Base-by-base conservation (phyloP, 2,888 invertebrate species). In the Dermolepida albohirtum region DNA sequence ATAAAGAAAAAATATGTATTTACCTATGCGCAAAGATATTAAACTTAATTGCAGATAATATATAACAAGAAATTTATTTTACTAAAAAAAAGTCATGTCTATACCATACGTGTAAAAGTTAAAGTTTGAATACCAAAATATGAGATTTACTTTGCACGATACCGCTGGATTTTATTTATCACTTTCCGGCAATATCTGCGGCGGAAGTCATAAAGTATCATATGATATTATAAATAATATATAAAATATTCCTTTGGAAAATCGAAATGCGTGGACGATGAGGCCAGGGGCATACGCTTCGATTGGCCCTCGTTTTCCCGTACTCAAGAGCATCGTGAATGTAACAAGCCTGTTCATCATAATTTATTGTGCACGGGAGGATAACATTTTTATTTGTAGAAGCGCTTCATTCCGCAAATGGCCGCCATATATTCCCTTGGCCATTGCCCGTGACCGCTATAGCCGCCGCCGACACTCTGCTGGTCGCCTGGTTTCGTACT, bases 301-400 rank as follows among this genome's bases (percentile, higher is more conserved):
- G 55, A 55, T 55, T 55, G 55, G 54, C 34, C 50, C 27, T 22
- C 54, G 54, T 74, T 16, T 75, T 70, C 68, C 71, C 72, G 55
- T 73, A 66, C 64, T 70, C 65, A 62, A 66, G 68, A 64, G 62
- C 64, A 49, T 66, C 69, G 69, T 62, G 73, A 74, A 75, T 73
- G 78, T 78, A 78, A 79, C 79, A 79, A 78, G 79, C 77, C 76
- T 77, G 77, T 78, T 74, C 76, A 78, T 79, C 75, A 77, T 79
- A 79, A 79, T 78, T 79, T 80, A 80, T 78, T 67, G 79, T 72
- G 71, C 80, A 75, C 79, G 64, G 70, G 79, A 77, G 80, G 76
- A 77, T 78, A 79, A 79, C 79, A 79, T 79, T 79, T 80, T 80
- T 80, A 80, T 80, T 80, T 78, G 79, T 76, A 76, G 78, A 77